phyloP scores from a whole-genome alignment of 1,140 invertebrate species.

The Chelonus insularis region DNA sequence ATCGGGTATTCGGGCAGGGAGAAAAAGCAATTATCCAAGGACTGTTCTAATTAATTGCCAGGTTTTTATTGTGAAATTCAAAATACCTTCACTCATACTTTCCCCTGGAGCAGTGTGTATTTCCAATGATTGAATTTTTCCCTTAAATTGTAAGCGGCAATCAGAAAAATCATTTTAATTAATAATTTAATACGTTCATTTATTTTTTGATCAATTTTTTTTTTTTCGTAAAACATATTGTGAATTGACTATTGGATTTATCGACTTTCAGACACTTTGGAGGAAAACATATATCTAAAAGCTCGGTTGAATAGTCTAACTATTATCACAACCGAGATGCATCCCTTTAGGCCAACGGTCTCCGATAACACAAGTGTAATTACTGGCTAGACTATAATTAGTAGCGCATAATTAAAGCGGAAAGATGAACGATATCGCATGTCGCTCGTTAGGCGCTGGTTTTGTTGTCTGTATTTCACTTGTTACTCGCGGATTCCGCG shows the following conservation, averaged over 20 bases:
- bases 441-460: slow-evolving; percentile 54
- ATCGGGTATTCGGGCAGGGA: slow-evolving; percentile 18
- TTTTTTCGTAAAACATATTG: no score
- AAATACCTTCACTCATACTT: slow-evolving; percentile 14
- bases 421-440: slow-evolving; percentile 57
- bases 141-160: neutral
- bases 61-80: slow-evolving; percentile 30
- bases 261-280: neutral
- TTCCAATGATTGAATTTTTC: slow-evolving; percentile 11
- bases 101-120: neutral
- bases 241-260: no score
- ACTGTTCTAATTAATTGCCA: slow-evolving; percentile 29
- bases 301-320: slow-evolving; percentile 36
- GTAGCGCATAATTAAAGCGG: slow-evolving; percentile 53
- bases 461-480: slow-evolving; percentile 44
- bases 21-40: slow-evolving; percentile 31
- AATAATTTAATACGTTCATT: slow-evolving; percentile 20
- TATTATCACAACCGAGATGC: slow-evolving; percentile 47
- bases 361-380: slow-evolving; percentile 54
- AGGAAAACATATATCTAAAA: neutral
- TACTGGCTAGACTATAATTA: slow-evolving; percentile 54
- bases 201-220: no score
- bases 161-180: neutral
- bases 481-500: neutral
- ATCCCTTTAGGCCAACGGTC: slow-evolving; percentile 48